Evolutionary conservation across 2,888 invertebrate species (phyloP).

Genomic region (Odontomyia ornata): DNA sequence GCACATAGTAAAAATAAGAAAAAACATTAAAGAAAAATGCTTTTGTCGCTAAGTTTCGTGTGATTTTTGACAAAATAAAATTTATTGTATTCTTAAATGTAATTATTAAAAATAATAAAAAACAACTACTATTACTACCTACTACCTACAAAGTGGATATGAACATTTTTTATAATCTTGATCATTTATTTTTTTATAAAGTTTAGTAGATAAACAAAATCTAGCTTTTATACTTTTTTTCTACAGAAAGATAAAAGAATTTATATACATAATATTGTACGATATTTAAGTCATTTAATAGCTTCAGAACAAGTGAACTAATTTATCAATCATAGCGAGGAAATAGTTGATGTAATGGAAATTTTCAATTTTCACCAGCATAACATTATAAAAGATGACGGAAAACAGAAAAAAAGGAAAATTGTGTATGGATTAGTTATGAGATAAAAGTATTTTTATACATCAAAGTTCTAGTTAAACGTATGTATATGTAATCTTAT

Average conservation of each 20-base stretch:
- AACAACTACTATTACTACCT: not conserved
- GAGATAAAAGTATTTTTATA: conserved; percentile 38
- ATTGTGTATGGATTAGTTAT: not conserved
- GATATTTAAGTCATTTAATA: conserved; percentile 29
- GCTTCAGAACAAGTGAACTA: conserved; percentile 26
- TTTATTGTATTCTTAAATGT: not conserved
- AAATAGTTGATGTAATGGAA: conserved; percentile 1
- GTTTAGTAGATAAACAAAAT: conserved; percentile 35
- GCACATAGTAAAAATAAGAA: not conserved
- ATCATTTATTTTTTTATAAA: conserved; percentile 40
- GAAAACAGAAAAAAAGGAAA: not conserved
- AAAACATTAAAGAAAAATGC: too few species aligned
- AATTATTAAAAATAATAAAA: too few species aligned
- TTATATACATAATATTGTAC: conserved; percentile 13
- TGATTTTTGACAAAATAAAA: not conserved
- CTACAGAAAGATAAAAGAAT: conserved; percentile 37
- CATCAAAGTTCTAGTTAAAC: not conserved
- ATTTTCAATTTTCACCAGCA: not conserved
- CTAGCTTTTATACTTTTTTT: conserved; percentile 45
- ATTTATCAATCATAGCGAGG: conserved; percentile 11
- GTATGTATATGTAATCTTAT: conserved; percentile 29
- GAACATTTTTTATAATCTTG: conserved; percentile 27
- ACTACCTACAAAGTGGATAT: conserved; percentile 14
- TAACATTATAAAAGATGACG: too few species aligned
- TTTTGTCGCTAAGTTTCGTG: not conserved